phyloP scores from a whole-genome alignment of 2,113 vertebrate genomes.

The Pituophis catenifer region DNA sequence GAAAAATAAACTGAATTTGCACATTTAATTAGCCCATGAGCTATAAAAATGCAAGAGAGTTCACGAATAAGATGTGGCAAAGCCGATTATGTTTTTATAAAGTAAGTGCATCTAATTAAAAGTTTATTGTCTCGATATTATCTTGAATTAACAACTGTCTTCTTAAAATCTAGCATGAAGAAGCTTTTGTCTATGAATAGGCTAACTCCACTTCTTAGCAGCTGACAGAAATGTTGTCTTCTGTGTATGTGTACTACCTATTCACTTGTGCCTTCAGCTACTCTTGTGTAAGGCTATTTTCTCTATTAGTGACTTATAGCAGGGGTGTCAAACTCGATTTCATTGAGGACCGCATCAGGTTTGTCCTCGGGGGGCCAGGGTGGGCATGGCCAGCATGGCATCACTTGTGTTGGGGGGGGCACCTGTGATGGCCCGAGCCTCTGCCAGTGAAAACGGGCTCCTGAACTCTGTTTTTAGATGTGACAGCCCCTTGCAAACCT shows the following conservation, averaged over 20 bases:
- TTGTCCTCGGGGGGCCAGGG: too few relatives aligned
- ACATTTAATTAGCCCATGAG: background rate
- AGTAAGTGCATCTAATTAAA: background rate
- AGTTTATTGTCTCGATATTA: background rate
- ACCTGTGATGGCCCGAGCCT: too few relatives aligned
- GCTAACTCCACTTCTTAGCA: background rate
- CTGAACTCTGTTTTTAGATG: too few relatives aligned
- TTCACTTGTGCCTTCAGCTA: background rate
- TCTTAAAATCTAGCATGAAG: background rate
- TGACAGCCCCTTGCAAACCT: too few relatives aligned
- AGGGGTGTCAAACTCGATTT: too few relatives aligned
- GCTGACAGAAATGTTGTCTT: background rate
- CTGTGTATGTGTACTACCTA: background rate
- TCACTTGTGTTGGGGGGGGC: too few relatives aligned
- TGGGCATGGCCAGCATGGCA: too few relatives aligned
- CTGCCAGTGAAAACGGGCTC: too few relatives aligned
- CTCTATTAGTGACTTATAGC: background rate
- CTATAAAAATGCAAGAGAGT: background rate
- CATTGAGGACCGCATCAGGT: too few relatives aligned
- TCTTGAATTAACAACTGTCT: background rate
- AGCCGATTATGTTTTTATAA: background rate
- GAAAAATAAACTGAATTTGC: background rate
- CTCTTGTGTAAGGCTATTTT: background rate
- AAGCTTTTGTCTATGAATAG: background rate
- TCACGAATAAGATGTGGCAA: background rate